Base-by-base conservation (phyloP, 1,140 invertebrate genomes). In the Mercenaria mercenaria region DNA sequence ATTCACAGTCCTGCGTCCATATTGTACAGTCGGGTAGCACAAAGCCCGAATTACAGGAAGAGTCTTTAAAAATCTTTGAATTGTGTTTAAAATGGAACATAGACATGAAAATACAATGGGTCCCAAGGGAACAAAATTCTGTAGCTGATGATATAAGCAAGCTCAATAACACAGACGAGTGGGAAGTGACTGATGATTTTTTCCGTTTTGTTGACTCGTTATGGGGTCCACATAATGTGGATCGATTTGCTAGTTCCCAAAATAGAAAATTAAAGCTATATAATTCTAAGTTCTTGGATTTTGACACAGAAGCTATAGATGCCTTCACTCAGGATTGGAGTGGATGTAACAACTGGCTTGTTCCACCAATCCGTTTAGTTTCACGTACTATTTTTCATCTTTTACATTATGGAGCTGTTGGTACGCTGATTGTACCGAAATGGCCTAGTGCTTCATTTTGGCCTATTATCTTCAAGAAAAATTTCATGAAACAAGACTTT, bases 221-320 rank as follows among this genome's bases (percentile, higher is more conserved):
- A 15, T 64, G 59, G 23, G 10, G 59, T 64, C 59, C 26, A 8
- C n/a, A n/a, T 29, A 15, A 29, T 29, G 59, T 64, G 26, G 59
- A 64, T 29, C 1, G n/a, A 29, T 64, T 64, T 64, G 59, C 59
- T 3, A 64, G 59, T 15, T 29, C 6, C 59, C n/a, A 64, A 59
- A 64, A 64, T 26, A 23, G 59, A 26, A 64, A 64, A 29, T n/a
- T 64, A 29, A 20, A 37, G 1, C 43, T 59, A 50, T 88, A 15
- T 81, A 88, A 88, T 72, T 81, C 86, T n/a, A 39, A 52, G 43
- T 88, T 69, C 56, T 81, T 29, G n/a, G 61, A 72, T 32, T 72
- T 32, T n/a, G 43, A 81, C 32, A 47, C 61, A 20, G 59, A 81
- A 20, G 76, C 77, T 18, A 72, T 88, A 1, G 76, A 88, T 47